Evolutionary conservation across 2,797 vertebrate species (phyloP), one percentile per base, ranked within the genome.

Genomic region (Macrochelys suwanniensis): DNA sequence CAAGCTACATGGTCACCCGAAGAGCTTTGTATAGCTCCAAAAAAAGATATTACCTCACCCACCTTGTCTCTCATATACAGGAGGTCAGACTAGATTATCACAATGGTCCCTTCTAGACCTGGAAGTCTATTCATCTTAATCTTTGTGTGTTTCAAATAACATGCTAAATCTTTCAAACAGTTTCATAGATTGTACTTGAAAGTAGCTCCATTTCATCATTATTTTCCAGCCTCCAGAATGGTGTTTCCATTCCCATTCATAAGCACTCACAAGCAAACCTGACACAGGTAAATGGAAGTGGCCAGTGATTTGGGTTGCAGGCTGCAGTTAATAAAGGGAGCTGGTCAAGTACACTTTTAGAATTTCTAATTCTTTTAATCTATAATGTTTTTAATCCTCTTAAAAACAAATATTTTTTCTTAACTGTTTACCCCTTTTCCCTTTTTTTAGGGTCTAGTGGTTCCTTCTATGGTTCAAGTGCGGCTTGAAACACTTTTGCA

Each of bases 351-450:
- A 16, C 11, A n/a, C 37, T 88, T 42, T 33, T 71, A 9, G 5
- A 17, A 74, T 92, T 90, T 89, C 42, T 49, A 68, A 56, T 68
- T 45, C 21, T 61, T 61, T 61, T 31, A 61, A 61, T 33, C 59
- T 16, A 61, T 57, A 57, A 26, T 31, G 31, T 92, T 91, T 89
- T 51, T 49, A 68, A 59, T 59, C 33, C 21, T 85, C 89, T 85
- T 19, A 61, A n/a, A 68, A 42, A 42, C 21, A 71, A 71, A 23
- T 42, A 71, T 23, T 71, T 71, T 37, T 71, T 23, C 19, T 42
- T 71, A 19, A 37, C 8, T 6, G 37, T 5, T 23, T 71, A 37
- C 68, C 65, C n/a, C 33, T 26, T 42, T 42, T 42, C 33, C 37
- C 9, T n/a, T 59, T 31, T 71, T 21, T 71, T 4, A 71, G n/a